These are phyloP conservation scores for Thomomys bottae DNA, from an alignment of 2,113 vertebrate genomes.

Conservation along the genomic window DNA sequence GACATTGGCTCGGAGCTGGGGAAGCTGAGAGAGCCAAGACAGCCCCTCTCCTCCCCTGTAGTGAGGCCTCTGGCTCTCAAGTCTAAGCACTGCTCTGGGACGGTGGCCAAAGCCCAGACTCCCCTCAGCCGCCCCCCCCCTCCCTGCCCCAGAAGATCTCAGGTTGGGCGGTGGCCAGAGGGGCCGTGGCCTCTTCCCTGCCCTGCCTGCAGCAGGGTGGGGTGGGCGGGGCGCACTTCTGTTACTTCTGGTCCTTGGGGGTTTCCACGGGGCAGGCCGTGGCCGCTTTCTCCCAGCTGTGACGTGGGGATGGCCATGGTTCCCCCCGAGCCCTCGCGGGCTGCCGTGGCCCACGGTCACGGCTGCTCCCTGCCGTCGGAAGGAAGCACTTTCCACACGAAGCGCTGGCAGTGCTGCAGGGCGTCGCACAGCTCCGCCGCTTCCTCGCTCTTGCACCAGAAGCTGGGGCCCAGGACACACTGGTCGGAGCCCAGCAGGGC, in stretches of 20 bases:
- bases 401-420: conserved; percentile 31
- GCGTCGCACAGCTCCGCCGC: not conserved
- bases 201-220: too few species aligned
- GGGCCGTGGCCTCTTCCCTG: not conserved
- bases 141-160: rapidly evolving
- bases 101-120: not conserved
- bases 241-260: rapidly evolving
- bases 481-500: conserved; percentile 42
- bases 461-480: conserved; percentile 55
- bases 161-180: not conserved
- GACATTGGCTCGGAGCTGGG: not conserved
- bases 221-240: rapidly evolving
- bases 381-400: not conserved
- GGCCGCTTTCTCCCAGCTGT: not conserved
- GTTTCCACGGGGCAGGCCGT: rapidly evolving
- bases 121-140: not conserved
- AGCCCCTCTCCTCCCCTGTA: rapidly evolving
- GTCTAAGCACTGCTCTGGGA: rapidly evolving
- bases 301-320: not conserved
- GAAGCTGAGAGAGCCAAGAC: not conserved
- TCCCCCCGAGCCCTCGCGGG: not conserved
- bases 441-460: conserved; percentile 58
- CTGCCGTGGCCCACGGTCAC: not conserved
- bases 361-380: rapidly evolving
- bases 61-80: not conserved